A percentile compares a stretch with the other conserved stretches of the same genome.
These are phyloP conservation scores for Syrrhaptes paradoxus DNA, from an alignment of 2,113 vertebrate genomes.

Conservation along the genomic window DNA sequence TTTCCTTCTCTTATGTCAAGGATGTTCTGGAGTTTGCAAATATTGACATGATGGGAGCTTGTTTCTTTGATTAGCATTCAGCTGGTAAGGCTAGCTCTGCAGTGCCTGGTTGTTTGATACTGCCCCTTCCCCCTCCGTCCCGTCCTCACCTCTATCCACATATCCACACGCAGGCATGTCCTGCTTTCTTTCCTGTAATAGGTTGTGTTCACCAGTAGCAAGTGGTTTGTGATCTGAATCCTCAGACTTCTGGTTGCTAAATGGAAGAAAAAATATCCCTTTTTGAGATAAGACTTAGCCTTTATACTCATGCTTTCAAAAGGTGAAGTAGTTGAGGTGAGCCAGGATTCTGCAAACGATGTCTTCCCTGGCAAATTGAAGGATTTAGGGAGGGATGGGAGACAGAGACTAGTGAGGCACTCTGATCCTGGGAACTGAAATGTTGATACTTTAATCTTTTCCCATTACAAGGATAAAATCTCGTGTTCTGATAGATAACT, in stretches of 20 bases:
- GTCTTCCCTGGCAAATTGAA: background rate
- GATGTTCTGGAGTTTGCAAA: conserved; percentile 8
- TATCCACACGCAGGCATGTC: background rate
- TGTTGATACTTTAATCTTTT: conserved; percentile 10
- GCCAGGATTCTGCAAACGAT: background rate
- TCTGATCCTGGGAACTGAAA: conserved; percentile 5
- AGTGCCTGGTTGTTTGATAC: conserved; percentile 60
- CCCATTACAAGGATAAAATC: background rate
- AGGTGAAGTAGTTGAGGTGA: conserved; percentile 67
- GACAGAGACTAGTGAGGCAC: background rate
- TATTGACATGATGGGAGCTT: conserved; percentile 11
- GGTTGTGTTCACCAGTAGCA: background rate
- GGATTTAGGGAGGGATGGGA: background rate
- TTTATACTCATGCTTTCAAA: conserved; percentile 18
- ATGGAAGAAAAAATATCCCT: background rate
- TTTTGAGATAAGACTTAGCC: background rate
- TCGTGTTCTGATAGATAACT: conserved; percentile 28
- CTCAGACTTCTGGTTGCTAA: background rate
- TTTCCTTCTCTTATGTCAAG: background rate
- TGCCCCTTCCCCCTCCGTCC: conserved; percentile 42
- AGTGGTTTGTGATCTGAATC: background rate
- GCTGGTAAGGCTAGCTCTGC: conserved; percentile 68
- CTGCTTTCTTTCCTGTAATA: background rate
- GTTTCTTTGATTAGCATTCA: conserved; percentile 78
- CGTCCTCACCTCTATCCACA: background rate